Percentiles rank a stretch among this genome's conserved stretches.
Conservation (phyloP, 2,113 vertebrate species). For the Sorex araneus region DNA sequence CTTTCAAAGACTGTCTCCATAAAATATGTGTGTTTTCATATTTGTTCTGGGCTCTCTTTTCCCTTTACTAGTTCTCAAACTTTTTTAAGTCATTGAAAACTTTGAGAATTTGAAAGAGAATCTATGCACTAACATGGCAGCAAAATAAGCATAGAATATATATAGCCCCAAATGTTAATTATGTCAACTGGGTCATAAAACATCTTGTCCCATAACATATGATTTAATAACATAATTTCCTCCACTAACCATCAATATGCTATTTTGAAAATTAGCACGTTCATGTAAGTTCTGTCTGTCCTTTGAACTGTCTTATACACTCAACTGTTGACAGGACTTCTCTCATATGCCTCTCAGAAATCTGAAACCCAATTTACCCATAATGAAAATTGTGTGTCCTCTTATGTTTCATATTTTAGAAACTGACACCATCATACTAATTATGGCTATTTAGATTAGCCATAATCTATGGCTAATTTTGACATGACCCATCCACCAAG, state of each 20-base stretch:
- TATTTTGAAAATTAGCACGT: slow-evolving; percentile 33
- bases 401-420: neutral
- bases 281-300: slow-evolving; percentile 37
- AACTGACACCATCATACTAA: neutral
- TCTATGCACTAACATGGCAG: neutral
- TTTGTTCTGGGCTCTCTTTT: neutral
- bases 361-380: neutral
- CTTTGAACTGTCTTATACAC: neutral
- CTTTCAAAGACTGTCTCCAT: slow-evolving; percentile 19
- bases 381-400: neutral
- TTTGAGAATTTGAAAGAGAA: slow-evolving; percentile 43
- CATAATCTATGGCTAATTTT: too few relatives aligned
- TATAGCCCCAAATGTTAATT: neutral
- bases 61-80: neutral
- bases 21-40: neutral
- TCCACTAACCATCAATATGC: neutral
- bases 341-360: neutral
- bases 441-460: neutral
- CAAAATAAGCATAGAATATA: neutral
- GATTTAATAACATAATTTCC: slow-evolving; percentile 13
- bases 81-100: neutral
- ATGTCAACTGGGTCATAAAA: slow-evolving; percentile 14
- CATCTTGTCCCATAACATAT: neutral
- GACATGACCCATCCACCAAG: neutral
- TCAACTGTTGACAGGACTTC: neutral